phyloP scores from a whole-genome alignment of 2,797 vertebrate species.

The Trematomus bernacchii region DNA sequence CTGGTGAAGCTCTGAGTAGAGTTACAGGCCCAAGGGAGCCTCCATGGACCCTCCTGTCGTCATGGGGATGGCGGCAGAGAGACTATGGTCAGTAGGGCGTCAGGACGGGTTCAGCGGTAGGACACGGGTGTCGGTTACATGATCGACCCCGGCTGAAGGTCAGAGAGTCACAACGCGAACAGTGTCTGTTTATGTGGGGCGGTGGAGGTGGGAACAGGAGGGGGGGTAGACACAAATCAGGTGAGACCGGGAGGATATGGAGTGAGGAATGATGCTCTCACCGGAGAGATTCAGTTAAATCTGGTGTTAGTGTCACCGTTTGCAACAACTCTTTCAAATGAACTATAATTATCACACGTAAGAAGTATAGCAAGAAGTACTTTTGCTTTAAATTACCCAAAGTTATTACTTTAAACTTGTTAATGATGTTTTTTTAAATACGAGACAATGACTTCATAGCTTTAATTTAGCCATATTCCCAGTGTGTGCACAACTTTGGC shows the following conservation, averaged over 20 bases:
- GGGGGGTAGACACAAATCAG: conserved; percentile 43
- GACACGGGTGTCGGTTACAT: conserved; percentile 84
- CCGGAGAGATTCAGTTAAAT: conserved; percentile 10
- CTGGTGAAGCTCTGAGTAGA: conserved; percentile 75
- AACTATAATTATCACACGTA: not conserved
- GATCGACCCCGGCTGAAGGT: conserved; percentile 59
- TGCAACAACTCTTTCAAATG: not conserved
- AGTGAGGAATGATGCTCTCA: conserved; percentile 21
- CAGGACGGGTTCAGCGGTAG: conserved; percentile 77
- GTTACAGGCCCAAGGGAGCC: conserved; percentile 75
- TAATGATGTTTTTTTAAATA: not conserved
- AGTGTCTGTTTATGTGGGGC: conserved; percentile 60
- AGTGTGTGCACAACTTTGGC: not conserved
- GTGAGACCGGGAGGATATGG: conserved; percentile 23
- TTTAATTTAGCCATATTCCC: not conserved
- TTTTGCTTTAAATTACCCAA: not conserved
- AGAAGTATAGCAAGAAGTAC: not conserved
- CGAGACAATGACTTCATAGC: not conserved
- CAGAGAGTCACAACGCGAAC: conserved; percentile 66
- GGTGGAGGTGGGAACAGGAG: conserved; percentile 31
- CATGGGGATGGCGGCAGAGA: conserved; percentile 56
- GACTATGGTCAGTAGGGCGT: conserved; percentile 53
- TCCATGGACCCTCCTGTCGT: conserved; percentile 54
- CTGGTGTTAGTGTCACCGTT: conserved; percentile 2
- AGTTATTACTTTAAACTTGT: not conserved